Evolutionary conservation across 2,797 vertebrate species (phyloP).

Genomic region (Ptychobarbus kaznakovi): DNA sequence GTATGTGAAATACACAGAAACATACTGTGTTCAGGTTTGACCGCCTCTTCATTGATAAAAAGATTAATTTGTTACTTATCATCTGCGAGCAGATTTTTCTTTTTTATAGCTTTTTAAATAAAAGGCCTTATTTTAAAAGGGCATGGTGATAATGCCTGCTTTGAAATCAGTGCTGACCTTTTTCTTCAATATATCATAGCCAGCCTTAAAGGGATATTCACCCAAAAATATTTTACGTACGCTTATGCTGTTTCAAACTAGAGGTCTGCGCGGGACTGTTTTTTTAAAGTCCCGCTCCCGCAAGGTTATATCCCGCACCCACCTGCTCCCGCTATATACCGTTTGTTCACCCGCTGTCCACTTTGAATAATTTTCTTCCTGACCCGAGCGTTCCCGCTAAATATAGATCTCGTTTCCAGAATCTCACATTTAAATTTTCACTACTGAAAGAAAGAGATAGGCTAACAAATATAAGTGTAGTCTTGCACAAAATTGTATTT

Average conservation of each 20-base stretch:
- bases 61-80: not conserved
- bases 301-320: no score
- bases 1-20: not conserved
- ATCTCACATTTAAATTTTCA: no score
- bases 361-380: no score
- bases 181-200: not conserved
- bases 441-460: no score
- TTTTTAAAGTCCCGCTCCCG: no score
- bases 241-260: not conserved
- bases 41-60: not conserved
- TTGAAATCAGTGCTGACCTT: conserved; percentile 6
- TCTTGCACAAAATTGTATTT: no score
- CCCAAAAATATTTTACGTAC: not conserved
- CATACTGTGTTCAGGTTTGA: not conserved
- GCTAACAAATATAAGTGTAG: no score
- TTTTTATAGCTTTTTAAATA: not conserved
- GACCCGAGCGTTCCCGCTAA: no score
- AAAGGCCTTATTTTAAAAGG: not conserved
- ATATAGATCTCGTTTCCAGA: no score
- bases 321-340: no score
- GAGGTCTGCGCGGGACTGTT: no score
- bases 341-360: no score
- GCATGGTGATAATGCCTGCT: conserved; percentile 21
- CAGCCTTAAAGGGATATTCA: not conserved
- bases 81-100: not conserved